phyloP scores from a whole-genome alignment of 2,113 vertebrate genomes.

The Oenanthe melanoleuca region DNA sequence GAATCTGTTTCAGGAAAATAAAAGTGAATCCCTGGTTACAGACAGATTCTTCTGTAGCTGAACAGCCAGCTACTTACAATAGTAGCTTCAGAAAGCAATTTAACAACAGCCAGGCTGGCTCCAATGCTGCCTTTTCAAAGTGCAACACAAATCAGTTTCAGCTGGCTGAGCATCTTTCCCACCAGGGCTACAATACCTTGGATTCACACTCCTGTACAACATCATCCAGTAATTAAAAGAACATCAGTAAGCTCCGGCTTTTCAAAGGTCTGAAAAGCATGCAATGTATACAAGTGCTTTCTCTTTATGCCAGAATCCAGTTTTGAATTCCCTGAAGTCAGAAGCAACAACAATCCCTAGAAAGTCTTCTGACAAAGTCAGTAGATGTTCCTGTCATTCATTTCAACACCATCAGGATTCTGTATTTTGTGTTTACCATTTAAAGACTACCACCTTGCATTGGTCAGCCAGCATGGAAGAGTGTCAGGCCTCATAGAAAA shows the following conservation, averaged over 20 bases:
- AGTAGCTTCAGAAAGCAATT: not conserved
- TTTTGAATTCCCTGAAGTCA: conserved; percentile 8
- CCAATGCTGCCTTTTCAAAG: conserved; percentile 35
- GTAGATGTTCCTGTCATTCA: not conserved
- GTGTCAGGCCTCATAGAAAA: not conserved
- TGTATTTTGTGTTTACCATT: not conserved
- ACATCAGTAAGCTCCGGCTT: not conserved
- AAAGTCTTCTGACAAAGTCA: not conserved
- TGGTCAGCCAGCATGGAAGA: rapidly evolving
- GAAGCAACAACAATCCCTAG: not conserved
- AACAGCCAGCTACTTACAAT: conserved; percentile 44
- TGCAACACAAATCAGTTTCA: conserved; percentile 24
- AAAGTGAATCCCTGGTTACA: conserved; percentile 40
- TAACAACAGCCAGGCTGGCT: conserved; percentile 23
- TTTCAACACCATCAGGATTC: not conserved
- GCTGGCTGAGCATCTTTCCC: conserved; percentile 33
- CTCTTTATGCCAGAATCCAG: not conserved
- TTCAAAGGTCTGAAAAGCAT: conserved; percentile 29
- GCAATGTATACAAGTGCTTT: not conserved
- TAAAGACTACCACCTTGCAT: not conserved
- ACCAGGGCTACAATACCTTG: not conserved
- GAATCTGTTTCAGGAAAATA: conserved; percentile 41
- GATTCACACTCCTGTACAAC: conserved; percentile 28
- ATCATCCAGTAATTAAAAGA: conserved; percentile 38
- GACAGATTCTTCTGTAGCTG: conserved; percentile 23